A percentile compares a stretch with the other conserved stretches of the same genome.
phyloP scores from a whole-genome alignment of 2,888 invertebrate species.

The Caenorhabditis afra region DNA sequence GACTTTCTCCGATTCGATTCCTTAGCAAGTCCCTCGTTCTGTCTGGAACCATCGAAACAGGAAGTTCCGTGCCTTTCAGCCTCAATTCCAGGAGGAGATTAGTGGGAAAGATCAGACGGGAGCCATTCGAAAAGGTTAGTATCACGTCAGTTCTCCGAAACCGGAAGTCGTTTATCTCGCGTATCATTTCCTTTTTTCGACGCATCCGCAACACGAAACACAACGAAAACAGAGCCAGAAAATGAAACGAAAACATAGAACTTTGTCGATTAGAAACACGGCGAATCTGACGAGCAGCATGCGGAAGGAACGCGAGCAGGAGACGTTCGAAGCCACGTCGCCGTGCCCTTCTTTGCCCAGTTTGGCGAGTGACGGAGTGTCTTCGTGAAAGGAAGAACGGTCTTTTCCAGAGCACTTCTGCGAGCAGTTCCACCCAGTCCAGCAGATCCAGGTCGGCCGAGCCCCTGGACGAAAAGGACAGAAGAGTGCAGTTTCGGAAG shows the following conservation, averaged over 20 bases:
- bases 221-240: background rate
- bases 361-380: background rate
- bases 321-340: background rate
- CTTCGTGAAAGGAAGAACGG: background rate
- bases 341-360: background rate
- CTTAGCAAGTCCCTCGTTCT: too few relatives aligned
- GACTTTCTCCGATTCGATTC: too few relatives aligned
- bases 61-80: too few relatives aligned
- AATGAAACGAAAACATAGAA: constrained; percentile 1
- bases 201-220: constrained; percentile 3
- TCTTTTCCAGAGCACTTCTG: background rate
- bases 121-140: too few relatives aligned
- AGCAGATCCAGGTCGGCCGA: background rate
- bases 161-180: too few relatives aligned
- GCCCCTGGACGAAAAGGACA: background rate
- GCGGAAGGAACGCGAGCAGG: background rate
- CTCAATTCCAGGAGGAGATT: too few relatives aligned
- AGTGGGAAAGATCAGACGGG: too few relatives aligned
- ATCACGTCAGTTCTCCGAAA: too few relatives aligned
- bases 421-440: background rate
- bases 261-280: background rate
- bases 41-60: too few relatives aligned
- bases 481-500: background rate
- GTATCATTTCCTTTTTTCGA: too few relatives aligned
- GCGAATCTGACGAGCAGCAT: background rate